phyloP scores from a whole-genome alignment of 2,113 vertebrate species.

The Paradisaea rubra region DNA sequence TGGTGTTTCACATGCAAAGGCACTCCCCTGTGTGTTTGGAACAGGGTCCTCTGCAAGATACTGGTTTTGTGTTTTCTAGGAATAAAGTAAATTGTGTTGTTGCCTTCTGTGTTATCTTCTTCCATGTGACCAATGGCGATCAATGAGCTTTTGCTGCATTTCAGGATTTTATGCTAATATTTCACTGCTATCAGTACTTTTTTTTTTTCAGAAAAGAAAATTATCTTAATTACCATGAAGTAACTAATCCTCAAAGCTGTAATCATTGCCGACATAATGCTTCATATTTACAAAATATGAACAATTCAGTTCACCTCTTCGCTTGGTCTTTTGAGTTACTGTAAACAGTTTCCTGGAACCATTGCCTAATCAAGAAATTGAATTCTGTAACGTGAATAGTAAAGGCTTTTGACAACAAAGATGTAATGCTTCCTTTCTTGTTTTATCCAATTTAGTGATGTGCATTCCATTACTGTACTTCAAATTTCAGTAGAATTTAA shows the following conservation, averaged over 20 bases:
- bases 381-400: not conserved
- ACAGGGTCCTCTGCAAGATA: not conserved
- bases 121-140: not conserved
- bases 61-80: not conserved
- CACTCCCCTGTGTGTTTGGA: not conserved
- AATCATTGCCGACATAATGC: not conserved
- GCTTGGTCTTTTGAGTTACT: not conserved
- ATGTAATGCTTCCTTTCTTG: not conserved
- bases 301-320: not conserved
- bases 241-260: constrained; percentile 4
- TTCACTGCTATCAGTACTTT: not conserved
- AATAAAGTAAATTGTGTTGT: not conserved
- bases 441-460: not conserved
- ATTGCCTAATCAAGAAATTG: not conserved
- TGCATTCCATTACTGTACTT: not conserved
- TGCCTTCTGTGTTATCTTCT: not conserved
- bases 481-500: not conserved
- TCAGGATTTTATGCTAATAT: not conserved
- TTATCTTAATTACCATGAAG: not conserved
- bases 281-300: not conserved
- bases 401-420: not conserved
- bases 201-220: not conserved
- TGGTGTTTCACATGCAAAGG: not conserved
- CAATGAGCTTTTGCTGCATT: not conserved
- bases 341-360: not conserved